Evolutionary conservation across 2,797 vertebrate genomes (phyloP).

Genomic region (Hyperoplus immaculatus): DNA sequence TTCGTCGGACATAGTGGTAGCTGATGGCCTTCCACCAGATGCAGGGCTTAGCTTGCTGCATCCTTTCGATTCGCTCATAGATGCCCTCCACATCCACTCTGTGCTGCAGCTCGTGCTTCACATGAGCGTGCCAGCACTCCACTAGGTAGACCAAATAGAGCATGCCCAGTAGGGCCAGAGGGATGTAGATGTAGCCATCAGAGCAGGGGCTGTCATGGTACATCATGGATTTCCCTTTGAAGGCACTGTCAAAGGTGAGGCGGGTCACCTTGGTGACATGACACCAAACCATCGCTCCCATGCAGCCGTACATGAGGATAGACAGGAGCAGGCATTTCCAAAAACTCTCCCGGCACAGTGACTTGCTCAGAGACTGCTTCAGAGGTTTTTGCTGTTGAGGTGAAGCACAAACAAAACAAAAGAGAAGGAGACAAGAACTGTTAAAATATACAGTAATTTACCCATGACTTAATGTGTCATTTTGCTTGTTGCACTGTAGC

Average conservation of each 20-base stretch:
- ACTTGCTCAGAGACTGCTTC: slow-evolving; percentile 96
- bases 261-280: slow-evolving; percentile 97
- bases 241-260: slow-evolving; percentile 94
- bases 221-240: slow-evolving; percentile 97
- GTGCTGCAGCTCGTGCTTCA: slow-evolving; percentile 94
- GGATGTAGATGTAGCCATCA: slow-evolving; percentile 98
- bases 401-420: slow-evolving; percentile 39
- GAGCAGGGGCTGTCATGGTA: slow-evolving; percentile 98
- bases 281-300: slow-evolving; percentile 98
- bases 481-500: not conserved
- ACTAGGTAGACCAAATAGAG: slow-evolving; percentile 96
- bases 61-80: slow-evolving; percentile 87
- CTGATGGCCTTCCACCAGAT: slow-evolving; percentile 98
- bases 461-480: not conserved
- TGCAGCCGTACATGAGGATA: slow-evolving; percentile 96
- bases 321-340: slow-evolving; percentile 98
- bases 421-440: not conserved
- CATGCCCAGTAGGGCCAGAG: slow-evolving; percentile 95
- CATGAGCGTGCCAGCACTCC: slow-evolving; percentile 98
- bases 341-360: slow-evolving; percentile 95
- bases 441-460: not conserved
- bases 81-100: slow-evolving; percentile 86
- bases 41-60: slow-evolving; percentile 93
- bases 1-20: slow-evolving; percentile 94
- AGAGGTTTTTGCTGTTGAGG: slow-evolving; percentile 91